These are phyloP conservation scores for Alviniconcha marisindica DNA, from an alignment of 1,140 invertebrate species.

Conservation along the genomic window DNA sequence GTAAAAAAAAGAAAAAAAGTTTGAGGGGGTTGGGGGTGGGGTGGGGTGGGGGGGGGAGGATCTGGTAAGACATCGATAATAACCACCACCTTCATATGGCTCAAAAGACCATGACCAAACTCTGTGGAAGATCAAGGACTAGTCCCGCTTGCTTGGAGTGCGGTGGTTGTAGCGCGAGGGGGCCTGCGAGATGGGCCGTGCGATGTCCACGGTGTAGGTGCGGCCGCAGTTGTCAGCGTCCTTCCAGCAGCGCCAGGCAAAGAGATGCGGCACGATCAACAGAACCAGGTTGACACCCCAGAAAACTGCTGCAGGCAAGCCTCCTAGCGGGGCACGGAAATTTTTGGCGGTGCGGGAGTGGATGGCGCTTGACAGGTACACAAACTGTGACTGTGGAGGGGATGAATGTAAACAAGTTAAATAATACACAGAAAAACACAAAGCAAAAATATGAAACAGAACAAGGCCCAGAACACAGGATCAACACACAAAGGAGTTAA, in stretches of 20 bases:
- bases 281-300: slow-evolving; percentile 58
- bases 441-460: background rate
- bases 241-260: slow-evolving; percentile 48
- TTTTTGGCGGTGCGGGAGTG: slow-evolving; percentile 52
- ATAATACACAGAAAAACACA: background rate
- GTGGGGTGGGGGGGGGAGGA: too few species aligned
- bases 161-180: slow-evolving; percentile 3
- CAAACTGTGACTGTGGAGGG: slow-evolving; percentile 60
- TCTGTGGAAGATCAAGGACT: too few species aligned
- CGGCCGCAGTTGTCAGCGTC: slow-evolving; percentile 42
- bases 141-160: slow-evolving; percentile 8
- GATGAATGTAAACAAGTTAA: background rate
- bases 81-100: too few species aligned
- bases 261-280: slow-evolving; percentile 59
- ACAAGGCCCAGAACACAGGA: too few species aligned
- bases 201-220: slow-evolving; percentile 41
- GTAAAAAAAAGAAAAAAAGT: too few species aligned
- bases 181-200: slow-evolving; percentile 15
- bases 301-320: slow-evolving; percentile 46
- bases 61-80: too few species aligned
- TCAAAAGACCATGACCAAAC: too few species aligned
- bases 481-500: too few species aligned
- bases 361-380: slow-evolving; percentile 56
- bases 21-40: too few species aligned
- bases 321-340: slow-evolving; percentile 43